These are phyloP conservation scores for Crossocerus cetratus DNA, from an alignment of 2,888 invertebrate species.

Conservation along the genomic window DNA sequence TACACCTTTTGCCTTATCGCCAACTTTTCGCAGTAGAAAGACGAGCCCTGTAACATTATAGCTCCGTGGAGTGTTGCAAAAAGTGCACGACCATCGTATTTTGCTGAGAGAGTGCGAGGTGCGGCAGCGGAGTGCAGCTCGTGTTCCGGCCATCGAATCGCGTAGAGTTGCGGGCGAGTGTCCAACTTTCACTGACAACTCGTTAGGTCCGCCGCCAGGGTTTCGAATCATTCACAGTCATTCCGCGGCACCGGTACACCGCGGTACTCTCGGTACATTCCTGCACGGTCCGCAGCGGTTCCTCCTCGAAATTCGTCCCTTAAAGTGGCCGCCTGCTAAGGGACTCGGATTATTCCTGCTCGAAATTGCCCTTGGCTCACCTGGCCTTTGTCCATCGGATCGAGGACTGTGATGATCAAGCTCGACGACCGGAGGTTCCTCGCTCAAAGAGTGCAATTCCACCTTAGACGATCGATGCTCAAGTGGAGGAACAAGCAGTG, in stretches of 20 bases:
- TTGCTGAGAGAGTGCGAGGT: conserved; percentile 7
- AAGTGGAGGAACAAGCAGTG: too few species aligned
- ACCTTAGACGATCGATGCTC: too few species aligned
- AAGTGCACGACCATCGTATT: conserved; percentile 6
- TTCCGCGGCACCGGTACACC: conserved; percentile 60
- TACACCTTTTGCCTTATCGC: too few species aligned
- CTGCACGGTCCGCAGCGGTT: background rate
- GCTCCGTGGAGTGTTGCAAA: background rate
- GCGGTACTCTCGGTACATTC: conserved; percentile 48
- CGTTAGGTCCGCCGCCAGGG: conserved; percentile 55
- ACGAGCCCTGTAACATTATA: too few species aligned
- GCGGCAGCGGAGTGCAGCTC: conserved; percentile 9
- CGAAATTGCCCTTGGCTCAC: too few species aligned
- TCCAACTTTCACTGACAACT: conserved; percentile 71
- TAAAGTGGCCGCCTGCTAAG: too few species aligned
- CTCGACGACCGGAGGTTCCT: background rate
- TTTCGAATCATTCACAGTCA: conserved; percentile 73
- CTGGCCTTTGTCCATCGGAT: background rate
- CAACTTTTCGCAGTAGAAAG: too few species aligned
- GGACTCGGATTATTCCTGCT: too few species aligned
- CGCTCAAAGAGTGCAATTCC: background rate
- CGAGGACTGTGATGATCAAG: background rate
- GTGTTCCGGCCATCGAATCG: conserved; percentile 45
- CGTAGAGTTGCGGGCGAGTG: conserved; percentile 51
- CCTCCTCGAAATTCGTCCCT: too few species aligned